phyloP scores from a whole-genome alignment of 2,113 vertebrate genomes.

The Callipepla squamata region DNA sequence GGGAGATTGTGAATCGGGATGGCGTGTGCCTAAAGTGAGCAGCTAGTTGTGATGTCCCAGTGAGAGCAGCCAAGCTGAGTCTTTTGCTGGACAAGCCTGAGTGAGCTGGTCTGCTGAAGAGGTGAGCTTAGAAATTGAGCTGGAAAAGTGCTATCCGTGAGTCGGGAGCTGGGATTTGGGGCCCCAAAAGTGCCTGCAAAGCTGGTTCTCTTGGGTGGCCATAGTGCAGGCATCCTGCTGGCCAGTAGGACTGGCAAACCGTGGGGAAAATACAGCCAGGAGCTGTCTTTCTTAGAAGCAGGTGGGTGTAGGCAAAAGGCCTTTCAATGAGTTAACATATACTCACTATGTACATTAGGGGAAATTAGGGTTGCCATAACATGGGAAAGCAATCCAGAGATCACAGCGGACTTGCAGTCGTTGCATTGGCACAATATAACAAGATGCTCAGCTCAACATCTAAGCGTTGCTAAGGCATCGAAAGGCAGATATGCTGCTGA shows the following conservation, averaged over 20 bases:
- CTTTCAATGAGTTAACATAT: not conserved
- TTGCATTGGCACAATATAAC: not conserved
- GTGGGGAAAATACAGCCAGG: not conserved
- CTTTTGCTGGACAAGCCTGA: not conserved
- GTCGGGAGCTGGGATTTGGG: not conserved
- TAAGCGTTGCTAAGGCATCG: too few relatives aligned
- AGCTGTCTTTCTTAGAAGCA: not conserved
- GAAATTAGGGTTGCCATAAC: not conserved
- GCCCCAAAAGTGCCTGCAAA: not conserved
- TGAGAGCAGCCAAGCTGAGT: not conserved
- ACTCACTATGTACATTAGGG: not conserved
- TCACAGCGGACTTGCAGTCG: fast-evolving
- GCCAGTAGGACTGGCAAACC: not conserved
- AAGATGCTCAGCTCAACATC: not conserved
- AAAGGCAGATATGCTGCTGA: not conserved
- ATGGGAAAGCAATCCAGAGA: not conserved
- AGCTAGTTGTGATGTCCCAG: not conserved
- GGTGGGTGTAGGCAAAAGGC: too few relatives aligned
- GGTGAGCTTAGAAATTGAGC: too few relatives aligned
- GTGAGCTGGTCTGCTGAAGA: not conserved
- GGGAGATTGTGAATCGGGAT: not conserved
- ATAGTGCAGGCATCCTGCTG: not conserved
- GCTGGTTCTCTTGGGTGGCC: not conserved
- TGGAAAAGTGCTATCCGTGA: not conserved
- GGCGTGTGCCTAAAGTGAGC: not conserved